Base-by-base conservation (phyloP, 2,888 invertebrate genomes). In the Parthenolecanium corni region DNA sequence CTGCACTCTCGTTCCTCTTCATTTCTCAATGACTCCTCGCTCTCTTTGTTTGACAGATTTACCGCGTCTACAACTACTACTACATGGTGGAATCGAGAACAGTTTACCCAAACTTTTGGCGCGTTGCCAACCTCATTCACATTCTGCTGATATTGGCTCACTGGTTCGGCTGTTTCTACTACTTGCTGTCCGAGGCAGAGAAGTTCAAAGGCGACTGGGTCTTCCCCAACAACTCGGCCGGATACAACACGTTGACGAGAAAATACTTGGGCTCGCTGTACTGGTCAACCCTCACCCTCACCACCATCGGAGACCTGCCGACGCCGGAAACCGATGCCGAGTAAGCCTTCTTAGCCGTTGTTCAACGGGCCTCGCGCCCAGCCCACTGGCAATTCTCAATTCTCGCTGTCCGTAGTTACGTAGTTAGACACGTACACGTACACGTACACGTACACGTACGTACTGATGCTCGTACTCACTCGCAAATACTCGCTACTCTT, bases 161-260 rank as follows among this genome's bases (percentile, higher is more conserved):
- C 74, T 95, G 95, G 95, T 95, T 95, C 74, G 95, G 95, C 64
- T 95, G 94, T 75, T 95, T 95, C 79, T 95, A 95, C 79, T 95
- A 88, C 77, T 77, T 95, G 71, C 81, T 95, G 64, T 93, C 93
- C 5, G 91, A 94, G 73, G 86, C 87, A 64, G 91, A 92, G 74
- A 86, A 58, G 21, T 69, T 71, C 57, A 76, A 88, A 82, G 89
- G 89, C 47, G 89, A 89, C 73, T 90, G 90, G 90, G 89, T 87
- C 4, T 90, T 90, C 75, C 89, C 89, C 1, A 86, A 88, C 74
- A 79, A 89, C 49, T n/a, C 52, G 42, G 90, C 90, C 3, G 89
- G 89, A 73, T 93, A 90, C 75, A 86, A 90, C 1, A 88, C 90
- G 0, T 79, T 95, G 64, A 89, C 91, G 6, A 79, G 94, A 70